These are phyloP conservation scores for Tupaia chinensis DNA, from an alignment of 2,113 vertebrate species.

Conservation along the genomic window DNA sequence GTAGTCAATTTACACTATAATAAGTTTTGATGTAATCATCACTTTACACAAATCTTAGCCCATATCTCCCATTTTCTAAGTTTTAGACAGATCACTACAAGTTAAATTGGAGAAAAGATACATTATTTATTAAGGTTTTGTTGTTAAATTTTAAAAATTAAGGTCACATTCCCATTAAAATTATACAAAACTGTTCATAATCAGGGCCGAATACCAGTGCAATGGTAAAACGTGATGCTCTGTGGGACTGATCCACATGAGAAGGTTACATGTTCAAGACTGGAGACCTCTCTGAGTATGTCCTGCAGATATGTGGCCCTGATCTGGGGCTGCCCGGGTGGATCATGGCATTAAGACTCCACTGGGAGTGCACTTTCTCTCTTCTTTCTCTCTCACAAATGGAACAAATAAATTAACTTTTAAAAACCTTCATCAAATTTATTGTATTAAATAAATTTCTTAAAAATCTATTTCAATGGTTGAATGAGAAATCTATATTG, in stretches of 20 bases:
- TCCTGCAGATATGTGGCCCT: too few relatives aligned
- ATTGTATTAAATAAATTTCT: background rate
- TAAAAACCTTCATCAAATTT: too few relatives aligned
- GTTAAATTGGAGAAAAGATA: background rate
- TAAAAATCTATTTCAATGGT: background rate
- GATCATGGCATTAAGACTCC: too few relatives aligned
- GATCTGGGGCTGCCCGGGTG: too few relatives aligned
- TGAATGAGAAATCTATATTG: slow-evolving; percentile 50
- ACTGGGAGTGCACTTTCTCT: too few relatives aligned
- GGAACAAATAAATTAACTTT: too few relatives aligned
- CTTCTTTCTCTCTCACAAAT: too few relatives aligned
- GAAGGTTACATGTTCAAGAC: too few relatives aligned
- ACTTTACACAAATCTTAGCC: background rate
- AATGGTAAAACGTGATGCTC: too few relatives aligned
- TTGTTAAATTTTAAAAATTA: background rate
- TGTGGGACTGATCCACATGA: too few relatives aligned
- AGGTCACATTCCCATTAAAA: background rate
- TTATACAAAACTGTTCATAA: background rate
- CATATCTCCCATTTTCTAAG: background rate
- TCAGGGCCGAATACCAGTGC: too few relatives aligned
- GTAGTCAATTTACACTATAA: background rate
- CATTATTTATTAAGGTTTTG: background rate
- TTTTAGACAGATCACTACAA: background rate
- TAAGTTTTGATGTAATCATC: background rate
- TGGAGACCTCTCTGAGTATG: too few relatives aligned